Conservation (phyloP, 2,797 vertebrate genomes). For the Tokudaia tokunoshimensis region DNA sequence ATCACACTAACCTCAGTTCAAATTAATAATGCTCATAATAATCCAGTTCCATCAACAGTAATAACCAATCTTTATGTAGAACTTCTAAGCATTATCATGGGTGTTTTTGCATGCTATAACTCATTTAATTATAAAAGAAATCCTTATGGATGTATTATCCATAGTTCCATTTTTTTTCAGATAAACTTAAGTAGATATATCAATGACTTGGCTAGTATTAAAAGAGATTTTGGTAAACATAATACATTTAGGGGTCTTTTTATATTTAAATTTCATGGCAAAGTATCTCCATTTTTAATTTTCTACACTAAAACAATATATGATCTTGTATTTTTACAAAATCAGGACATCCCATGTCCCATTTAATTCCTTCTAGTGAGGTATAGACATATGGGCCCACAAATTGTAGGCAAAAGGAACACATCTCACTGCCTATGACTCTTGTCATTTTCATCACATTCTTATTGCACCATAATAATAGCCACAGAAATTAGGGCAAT, state of each 20-base stretch:
- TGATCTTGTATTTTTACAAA: constrained; percentile 42
- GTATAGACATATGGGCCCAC: neutral
- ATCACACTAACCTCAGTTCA: constrained; percentile 20
- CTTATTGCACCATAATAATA: neutral
- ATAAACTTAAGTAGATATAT: neutral
- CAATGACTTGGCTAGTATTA: constrained; percentile 11
- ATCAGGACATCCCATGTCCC: neutral
- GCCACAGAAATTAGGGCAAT: neutral
- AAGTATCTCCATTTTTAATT: constrained; percentile 7
- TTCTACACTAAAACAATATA: neutral
- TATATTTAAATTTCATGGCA: neutral
- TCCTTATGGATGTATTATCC: neutral
- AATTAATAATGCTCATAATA: constrained; percentile 57
- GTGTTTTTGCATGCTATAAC: constrained; percentile 23
- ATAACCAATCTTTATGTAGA: constrained; percentile 53
- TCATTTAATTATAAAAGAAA: constrained; percentile 58
- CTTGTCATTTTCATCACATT: constrained; percentile 2
- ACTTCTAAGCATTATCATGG: neutral
- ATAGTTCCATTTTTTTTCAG: constrained; percentile 44
- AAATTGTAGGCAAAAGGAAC: constrained; percentile 4
- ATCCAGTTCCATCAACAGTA: neutral
- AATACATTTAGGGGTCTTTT: neutral
- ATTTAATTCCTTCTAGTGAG: neutral
- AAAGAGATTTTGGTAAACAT: constrained; percentile 23
- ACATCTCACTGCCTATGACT: neutral